These are phyloP conservation scores for Nothocercus julius DNA, from an alignment of 2,113 vertebrate species.

Conservation along the genomic window DNA sequence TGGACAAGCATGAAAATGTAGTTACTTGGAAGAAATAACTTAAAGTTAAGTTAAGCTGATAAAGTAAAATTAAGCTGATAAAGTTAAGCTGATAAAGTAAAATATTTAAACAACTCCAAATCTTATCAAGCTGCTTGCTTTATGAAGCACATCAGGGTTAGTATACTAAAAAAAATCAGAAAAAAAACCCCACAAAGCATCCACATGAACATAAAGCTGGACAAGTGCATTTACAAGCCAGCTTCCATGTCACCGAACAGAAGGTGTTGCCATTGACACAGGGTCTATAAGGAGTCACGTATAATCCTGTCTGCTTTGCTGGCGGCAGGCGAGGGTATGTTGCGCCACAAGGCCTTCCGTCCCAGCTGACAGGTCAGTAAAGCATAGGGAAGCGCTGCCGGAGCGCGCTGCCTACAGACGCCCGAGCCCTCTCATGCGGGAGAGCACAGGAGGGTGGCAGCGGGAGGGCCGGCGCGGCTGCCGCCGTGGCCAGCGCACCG, in stretches of 20 bases:
- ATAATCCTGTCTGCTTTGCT: background rate
- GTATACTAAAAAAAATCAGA: background rate
- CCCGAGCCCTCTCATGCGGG: background rate
- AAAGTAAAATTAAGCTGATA: background rate
- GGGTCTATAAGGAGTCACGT: background rate
- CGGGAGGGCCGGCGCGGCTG: no score
- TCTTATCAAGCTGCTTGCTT: background rate
- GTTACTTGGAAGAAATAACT: background rate
- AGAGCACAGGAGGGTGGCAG: no score
- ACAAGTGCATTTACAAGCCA: constrained; percentile 20
- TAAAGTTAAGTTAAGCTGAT: background rate
- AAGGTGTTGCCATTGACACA: background rate
- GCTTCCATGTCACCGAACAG: constrained; percentile 15
- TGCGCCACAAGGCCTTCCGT: background rate
- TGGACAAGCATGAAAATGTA: background rate
- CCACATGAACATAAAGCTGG: background rate
- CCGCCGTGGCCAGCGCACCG: no score
- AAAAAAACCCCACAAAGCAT: background rate
- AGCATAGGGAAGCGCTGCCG: background rate
- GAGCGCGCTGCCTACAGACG: background rate
- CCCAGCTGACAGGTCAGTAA: background rate
- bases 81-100: background rate
- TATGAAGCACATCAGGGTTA: background rate
- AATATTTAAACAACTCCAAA: background rate
- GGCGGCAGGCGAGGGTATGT: background rate